Base-by-base conservation (phyloP, 2,888 invertebrate species). In the Nemoura dubitans region DNA sequence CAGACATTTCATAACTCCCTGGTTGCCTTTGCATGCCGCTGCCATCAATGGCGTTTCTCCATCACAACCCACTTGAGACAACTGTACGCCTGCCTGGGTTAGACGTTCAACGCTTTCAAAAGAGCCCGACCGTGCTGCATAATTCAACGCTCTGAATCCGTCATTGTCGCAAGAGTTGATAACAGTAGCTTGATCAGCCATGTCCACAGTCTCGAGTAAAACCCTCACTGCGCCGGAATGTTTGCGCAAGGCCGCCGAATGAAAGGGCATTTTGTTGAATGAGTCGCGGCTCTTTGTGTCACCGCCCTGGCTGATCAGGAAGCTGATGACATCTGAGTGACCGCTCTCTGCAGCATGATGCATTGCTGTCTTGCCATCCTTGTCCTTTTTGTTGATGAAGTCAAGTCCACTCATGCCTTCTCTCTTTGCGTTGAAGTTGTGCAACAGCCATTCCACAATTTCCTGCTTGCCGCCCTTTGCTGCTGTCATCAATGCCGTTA, bases 281-380 rank as follows among this genome's bases (percentile, higher is more conserved):
- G 21, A 0, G 26, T 83, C 36, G 14, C 29, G 30, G 0, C 42
- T 16, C 10, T 16, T 10, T 26, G 36, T 1, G 59, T 59, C 36
- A 36, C 36, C 36, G 10, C 36, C 36, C 36, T 36, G 36, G 36
- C 36, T 36, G 27, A 36, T 78, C 28, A 78, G 80, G 36, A 78
- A 80, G n/a, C 80, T 80, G n/a, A 86, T 80, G 21, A 86, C 80
- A n/a, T 86, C 80, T 28, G 80, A 27, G 21, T 86, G 86, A 10
- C 86, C 86, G n/a, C 80, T 76, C 28, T 42, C 27, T n/a, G 86
- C 77, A n/a, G 86, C 86, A 5, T 28, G 26, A 26, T 80, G 30
- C 30, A 80, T 78, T 42, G 80, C 29, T 0, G 86, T 86, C 86
- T 76, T 78, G 76, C 86, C 86, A 28, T 29, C 43, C 26, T 76